Percentiles rank a stretch among this genome's conserved stretches.
These are phyloP conservation scores for Lagorchestes hirsutus DNA, from an alignment of 2,797 vertebrate species.

Conservation along the genomic window DNA sequence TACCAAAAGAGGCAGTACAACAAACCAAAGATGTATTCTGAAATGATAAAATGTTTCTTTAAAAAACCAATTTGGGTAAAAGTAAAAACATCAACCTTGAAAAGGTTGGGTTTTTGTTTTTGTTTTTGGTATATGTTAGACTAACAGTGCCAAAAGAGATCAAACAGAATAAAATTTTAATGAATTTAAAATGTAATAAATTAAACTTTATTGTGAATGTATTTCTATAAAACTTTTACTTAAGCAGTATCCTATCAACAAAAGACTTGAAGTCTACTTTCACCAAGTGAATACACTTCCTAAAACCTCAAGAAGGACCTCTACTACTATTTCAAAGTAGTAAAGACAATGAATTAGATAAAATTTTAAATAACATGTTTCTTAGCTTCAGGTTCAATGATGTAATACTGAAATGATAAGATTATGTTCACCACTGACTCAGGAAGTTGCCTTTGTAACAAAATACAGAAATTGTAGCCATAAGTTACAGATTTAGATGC, in stretches of 20 bases:
- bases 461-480: slow-evolving; percentile 39
- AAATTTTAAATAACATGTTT: slow-evolving; percentile 39
- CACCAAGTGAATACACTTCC: slow-evolving; percentile 54
- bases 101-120: neutral
- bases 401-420: slow-evolving; percentile 64
- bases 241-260: slow-evolving; percentile 46
- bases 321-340: slow-evolving; percentile 31
- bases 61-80: neutral
- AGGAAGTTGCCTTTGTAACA: slow-evolving; percentile 16
- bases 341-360: slow-evolving; percentile 55
- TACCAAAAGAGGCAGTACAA: neutral
- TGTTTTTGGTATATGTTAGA: slow-evolving; percentile 36
- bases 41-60: neutral
- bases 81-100: neutral
- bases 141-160: slow-evolving; percentile 35
- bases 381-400: slow-evolving; percentile 65
- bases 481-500: slow-evolving; percentile 46
- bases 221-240: slow-evolving; percentile 53
- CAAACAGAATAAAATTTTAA: slow-evolving; percentile 11
- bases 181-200: slow-evolving; percentile 50
- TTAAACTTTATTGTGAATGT: slow-evolving; percentile 37
- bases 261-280: slow-evolving; percentile 37
- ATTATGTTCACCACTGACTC: neutral
- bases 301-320: slow-evolving; percentile 50
- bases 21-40: neutral